Evolutionary conservation across 2,888 invertebrate species (phyloP), one percentile per base, ranked within the genome.

Genomic region (Keiferia lycopersicella): DNA sequence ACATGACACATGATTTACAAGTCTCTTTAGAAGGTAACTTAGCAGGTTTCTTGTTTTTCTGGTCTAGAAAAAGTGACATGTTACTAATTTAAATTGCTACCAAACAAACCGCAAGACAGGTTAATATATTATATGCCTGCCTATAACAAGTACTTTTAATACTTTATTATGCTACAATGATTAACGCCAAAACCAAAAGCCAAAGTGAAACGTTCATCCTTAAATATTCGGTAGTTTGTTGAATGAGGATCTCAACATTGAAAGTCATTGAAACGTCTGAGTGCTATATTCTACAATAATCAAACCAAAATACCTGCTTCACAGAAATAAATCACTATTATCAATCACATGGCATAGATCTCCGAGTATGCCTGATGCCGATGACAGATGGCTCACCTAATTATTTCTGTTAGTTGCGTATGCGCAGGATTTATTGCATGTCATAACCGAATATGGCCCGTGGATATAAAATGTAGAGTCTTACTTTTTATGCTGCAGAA

Each of bases 331-430:
- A 64, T 60, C 51, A 59, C 38, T 50, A 39, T 20, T 16, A 61
- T 64, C 64, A 64, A 61, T 64, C 64, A 56, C 39, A 16, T 63
- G 38, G 50, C 63, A 63, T 50, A 59, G 59, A 20, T 60, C 60
- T 51, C 30, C 39, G 4, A 26, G 26, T 22, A 26, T 10, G 30
- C 22, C 11, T n/a, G 30, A 18, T 50, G n/a, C 20, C 58, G 60
- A 61, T 61, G 64, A 64, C 61, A 64, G 57, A 63, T 60, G 59
- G 61, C 60, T n/a, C 57, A 50, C 48, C 18, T 63, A 63, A 61
- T 65, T 63, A 63, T 61, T 65, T 63, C 16, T 63, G 61, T 61
- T 18, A 61, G 41, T 34, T 48, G 58, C 53, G 58, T 12, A 34
- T 34, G 18, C 11, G 14, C 51, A 58, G 10, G 45, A 63, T 63